phyloP scores from a whole-genome alignment of 2,797 vertebrate genomes.

The Hemibagrus guttatus region DNA sequence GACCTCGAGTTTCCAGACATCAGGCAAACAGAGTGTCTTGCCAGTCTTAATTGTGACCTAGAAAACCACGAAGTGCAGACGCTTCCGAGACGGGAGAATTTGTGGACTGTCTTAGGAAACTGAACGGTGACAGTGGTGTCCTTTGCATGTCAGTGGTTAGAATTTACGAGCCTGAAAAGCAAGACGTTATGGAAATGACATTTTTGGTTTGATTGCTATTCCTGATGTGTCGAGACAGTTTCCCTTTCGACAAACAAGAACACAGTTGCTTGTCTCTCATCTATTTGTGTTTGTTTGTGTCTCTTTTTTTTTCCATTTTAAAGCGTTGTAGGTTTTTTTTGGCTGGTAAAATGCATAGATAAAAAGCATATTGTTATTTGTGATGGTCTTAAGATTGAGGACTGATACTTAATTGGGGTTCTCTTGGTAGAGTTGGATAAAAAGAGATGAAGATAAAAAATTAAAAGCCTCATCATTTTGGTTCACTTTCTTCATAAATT shows the following conservation, averaged over 20 bases:
- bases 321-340: neutral
- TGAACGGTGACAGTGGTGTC: slow-evolving; percentile 13
- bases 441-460: neutral
- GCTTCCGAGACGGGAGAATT: neutral
- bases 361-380: neutral
- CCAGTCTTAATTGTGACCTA: slow-evolving; percentile 29
- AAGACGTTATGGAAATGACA: neutral
- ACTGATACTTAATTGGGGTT: too few species aligned
- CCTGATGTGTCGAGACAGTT: neutral
- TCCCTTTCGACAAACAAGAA: neutral
- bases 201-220: slow-evolving; percentile 14
- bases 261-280: neutral
- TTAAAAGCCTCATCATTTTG: neutral
- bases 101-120: slow-evolving; percentile 2
- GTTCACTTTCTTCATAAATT: neutral
- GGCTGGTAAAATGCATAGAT: neutral
- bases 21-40: slow-evolving; percentile 5
- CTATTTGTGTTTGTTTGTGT: neutral
- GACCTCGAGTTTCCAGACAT: slow-evolving; percentile 15
- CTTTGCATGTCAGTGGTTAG: slow-evolving; percentile 18
- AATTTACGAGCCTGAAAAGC: neutral
- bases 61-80: neutral
- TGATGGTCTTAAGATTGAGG: neutral
- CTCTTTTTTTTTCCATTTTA: neutral
- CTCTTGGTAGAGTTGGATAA: neutral